These are phyloP conservation scores for Drosophila barbarae DNA, from an alignment of 2,888 invertebrate species.

Conservation along the genomic window DNA sequence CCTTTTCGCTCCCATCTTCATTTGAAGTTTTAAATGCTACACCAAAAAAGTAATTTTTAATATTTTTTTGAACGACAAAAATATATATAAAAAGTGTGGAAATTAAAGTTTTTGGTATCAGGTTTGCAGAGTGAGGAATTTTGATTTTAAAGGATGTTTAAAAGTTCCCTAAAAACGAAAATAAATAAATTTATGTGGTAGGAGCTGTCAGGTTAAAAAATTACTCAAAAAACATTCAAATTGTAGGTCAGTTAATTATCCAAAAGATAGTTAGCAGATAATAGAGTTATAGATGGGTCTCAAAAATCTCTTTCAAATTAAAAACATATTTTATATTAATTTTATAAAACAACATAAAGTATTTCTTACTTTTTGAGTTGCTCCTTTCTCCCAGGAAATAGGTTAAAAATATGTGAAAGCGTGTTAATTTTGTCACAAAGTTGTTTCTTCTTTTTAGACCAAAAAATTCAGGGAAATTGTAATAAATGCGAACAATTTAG, in stretches of 20 bases:
- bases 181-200: neutral
- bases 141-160: neutral
- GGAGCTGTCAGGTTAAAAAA: neutral
- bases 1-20: slow-evolving; percentile 14
- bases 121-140: neutral
- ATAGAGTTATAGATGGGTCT: neutral
- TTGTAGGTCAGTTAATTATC: neutral
- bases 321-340: neutral
- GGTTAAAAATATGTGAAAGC: neutral
- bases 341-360: neutral
- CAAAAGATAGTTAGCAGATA: too few relatives aligned
- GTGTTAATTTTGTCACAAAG: slow-evolving; percentile 5
- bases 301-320: neutral
- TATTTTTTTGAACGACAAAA: neutral
- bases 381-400: neutral
- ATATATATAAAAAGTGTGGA: slow-evolving; percentile 4
- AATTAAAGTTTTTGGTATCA: neutral
- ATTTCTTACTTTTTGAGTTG: too few relatives aligned
- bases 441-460: slow-evolving; percentile 15
- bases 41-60: neutral
- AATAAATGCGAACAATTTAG: slow-evolving; percentile 62
- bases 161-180: too few relatives aligned
- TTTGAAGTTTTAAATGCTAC: slow-evolving; percentile 3
- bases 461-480: slow-evolving; percentile 42
- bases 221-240: too few relatives aligned